Percentiles rank a stretch among this genome's conserved stretches.
Conservation (phyloP, 64 coral and sea anemone genomes). For the Anthopleura sola region DNA sequence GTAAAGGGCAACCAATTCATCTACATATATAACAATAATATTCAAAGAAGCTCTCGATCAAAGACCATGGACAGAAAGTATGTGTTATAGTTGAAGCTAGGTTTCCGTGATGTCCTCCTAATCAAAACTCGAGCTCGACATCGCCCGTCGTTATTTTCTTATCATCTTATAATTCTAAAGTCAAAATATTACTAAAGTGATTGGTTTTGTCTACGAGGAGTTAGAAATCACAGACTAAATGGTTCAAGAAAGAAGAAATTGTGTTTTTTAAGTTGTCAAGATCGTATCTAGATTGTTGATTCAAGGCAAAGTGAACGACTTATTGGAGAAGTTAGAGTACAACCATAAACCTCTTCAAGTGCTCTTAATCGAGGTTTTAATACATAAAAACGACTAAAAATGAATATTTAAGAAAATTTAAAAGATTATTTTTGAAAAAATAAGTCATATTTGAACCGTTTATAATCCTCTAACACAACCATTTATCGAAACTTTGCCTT, state of each 20-base stretch:
- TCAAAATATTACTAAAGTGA: neutral
- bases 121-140: neutral
- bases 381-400: neutral
- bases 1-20: neutral
- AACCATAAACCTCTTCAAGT: neutral
- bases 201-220: slow-evolving; percentile 7
- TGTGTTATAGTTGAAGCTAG: neutral
- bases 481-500: neutral
- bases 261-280: slow-evolving; percentile 24
- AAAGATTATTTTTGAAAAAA: neutral
- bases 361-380: slow-evolving; percentile 8
- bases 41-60: too few relatives aligned
- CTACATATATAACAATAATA: neutral
- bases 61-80: too few relatives aligned
- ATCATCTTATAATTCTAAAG: neutral
- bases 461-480: neutral
- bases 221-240: slow-evolving; percentile 18
- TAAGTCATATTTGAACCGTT: neutral
- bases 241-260: slow-evolving; percentile 7
- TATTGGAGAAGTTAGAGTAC: neutral
- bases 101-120: neutral
- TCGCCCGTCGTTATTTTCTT: slow-evolving; percentile 1
- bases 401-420: neutral
- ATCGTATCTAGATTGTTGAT: slow-evolving; percentile 2
- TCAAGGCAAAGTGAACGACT: neutral